phyloP scores from a whole-genome alignment of 2,797 vertebrate genomes.

The Potorous gilbertii region DNA sequence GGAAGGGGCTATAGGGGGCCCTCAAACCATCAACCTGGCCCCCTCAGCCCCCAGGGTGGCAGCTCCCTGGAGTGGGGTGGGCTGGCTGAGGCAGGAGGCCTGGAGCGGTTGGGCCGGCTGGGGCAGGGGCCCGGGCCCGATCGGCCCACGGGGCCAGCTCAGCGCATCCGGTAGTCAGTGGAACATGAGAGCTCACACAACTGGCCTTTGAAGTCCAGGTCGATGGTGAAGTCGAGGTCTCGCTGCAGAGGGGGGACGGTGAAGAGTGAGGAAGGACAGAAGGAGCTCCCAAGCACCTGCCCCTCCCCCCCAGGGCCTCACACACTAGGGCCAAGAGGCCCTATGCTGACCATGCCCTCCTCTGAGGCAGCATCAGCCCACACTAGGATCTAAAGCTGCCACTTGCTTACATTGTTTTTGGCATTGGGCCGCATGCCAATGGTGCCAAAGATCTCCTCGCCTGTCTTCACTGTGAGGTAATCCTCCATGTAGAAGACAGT shows the following conservation, averaged over 20 bases:
- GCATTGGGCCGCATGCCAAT: slow-evolving; percentile 96
- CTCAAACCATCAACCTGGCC: slow-evolving; percentile 40
- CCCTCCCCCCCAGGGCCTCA: accelerated
- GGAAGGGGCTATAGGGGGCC: slow-evolving; percentile 11
- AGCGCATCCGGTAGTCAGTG: slow-evolving; percentile 96
- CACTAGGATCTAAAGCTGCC: accelerated
- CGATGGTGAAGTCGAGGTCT: slow-evolving; percentile 95
- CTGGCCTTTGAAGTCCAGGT: slow-evolving; percentile 96
- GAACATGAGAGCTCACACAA: slow-evolving; percentile 95
- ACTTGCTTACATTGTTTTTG: slow-evolving; percentile 93
- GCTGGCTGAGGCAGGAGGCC: background rate
- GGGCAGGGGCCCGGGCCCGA: background rate
- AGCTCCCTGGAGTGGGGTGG: background rate
- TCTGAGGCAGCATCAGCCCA: accelerated
- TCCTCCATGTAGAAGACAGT: slow-evolving; percentile 97
- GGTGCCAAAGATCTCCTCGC: slow-evolving; percentile 96
- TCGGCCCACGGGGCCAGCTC: slow-evolving; percentile 10
- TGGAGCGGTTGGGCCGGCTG: background rate
- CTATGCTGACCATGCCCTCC: background rate
- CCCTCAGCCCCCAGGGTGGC: background rate
- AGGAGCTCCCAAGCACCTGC: background rate
- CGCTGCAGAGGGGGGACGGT: slow-evolving; percentile 84
- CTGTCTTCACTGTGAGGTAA: slow-evolving; percentile 94
- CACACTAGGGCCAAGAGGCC: background rate
- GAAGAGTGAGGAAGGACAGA: background rate